These are phyloP conservation scores for Prunella strophiata DNA, from an alignment of 2,797 vertebrate genomes.

Conservation along the genomic window DNA sequence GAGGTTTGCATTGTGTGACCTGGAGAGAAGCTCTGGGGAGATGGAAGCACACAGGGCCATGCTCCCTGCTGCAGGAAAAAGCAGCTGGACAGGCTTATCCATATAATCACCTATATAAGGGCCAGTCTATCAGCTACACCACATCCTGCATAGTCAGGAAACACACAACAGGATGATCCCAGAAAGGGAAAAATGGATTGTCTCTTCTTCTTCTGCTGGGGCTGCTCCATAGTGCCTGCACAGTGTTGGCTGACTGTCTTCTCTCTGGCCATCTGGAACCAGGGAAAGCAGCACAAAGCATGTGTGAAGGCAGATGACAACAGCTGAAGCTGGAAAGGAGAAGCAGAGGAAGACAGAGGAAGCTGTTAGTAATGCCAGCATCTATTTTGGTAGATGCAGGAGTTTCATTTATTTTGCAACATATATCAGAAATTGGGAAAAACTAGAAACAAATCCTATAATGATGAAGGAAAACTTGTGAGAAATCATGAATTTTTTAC, in stretches of 20 bases:
- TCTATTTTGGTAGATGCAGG: neutral
- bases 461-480: neutral
- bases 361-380: neutral
- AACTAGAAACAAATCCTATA: neutral
- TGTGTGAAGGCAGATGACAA: conserved; percentile 17
- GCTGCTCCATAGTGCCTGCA: neutral
- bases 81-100: neutral
- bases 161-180: neutral
- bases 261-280: neutral
- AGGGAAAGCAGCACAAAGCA: neutral
- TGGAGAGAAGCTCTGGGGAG: neutral
- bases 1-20: neutral
- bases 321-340: conserved; percentile 32
- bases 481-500: neutral
- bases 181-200: neutral
- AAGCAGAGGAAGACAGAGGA: conserved; percentile 6
- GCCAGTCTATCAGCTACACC: neutral
- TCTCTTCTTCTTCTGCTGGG: neutral
- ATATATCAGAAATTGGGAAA: neutral
- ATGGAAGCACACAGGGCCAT: neutral
- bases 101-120: neutral
- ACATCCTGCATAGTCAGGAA: accelerated
- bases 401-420: neutral
- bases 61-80: neutral
- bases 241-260: neutral